Evolutionary conservation across 1,140 invertebrate species (phyloP).

Genomic region (Anoplolepis gracilipes): DNA sequence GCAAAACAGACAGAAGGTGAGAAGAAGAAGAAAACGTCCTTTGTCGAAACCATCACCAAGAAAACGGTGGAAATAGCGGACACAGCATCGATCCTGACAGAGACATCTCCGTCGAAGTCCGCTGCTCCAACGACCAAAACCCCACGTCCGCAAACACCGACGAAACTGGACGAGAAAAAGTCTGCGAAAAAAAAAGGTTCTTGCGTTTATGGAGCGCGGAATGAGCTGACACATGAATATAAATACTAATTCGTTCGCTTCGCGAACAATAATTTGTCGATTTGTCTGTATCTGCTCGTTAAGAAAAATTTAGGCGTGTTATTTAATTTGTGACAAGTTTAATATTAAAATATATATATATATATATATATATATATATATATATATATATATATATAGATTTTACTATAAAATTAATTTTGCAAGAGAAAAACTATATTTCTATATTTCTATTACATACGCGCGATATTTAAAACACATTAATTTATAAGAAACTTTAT

Average conservation of each 20-base stretch:
- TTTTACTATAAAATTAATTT: slow-evolving; percentile 14
- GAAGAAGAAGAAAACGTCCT: slow-evolving; percentile 76
- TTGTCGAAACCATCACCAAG: slow-evolving; percentile 62
- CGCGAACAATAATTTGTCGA: background rate
- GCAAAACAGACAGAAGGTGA: slow-evolving; percentile 66
- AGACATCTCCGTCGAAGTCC: slow-evolving; percentile 35
- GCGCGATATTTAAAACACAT: background rate
- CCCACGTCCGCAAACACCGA: slow-evolving; percentile 23
- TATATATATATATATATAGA: no score
- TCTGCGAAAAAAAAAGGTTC: slow-evolving; percentile 38
- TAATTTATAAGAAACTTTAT: background rate
- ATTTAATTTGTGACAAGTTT: background rate
- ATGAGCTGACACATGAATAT: background rate
- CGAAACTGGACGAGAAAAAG: slow-evolving; percentile 39
- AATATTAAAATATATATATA: background rate
- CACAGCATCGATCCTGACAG: background rate
- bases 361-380: no score
- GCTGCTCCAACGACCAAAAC: slow-evolving; percentile 13
- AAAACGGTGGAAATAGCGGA: slow-evolving; percentile 26
- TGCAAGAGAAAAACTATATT: background rate
- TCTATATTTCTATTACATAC: background rate
- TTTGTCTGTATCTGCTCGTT: background rate
- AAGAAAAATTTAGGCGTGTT: background rate
- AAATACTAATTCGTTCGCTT: background rate
- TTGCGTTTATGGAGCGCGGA: background rate